These are phyloP conservation scores for Myotis findleyi DNA, from an alignment of 2,797 vertebrate genomes.

Conservation along the genomic window DNA sequence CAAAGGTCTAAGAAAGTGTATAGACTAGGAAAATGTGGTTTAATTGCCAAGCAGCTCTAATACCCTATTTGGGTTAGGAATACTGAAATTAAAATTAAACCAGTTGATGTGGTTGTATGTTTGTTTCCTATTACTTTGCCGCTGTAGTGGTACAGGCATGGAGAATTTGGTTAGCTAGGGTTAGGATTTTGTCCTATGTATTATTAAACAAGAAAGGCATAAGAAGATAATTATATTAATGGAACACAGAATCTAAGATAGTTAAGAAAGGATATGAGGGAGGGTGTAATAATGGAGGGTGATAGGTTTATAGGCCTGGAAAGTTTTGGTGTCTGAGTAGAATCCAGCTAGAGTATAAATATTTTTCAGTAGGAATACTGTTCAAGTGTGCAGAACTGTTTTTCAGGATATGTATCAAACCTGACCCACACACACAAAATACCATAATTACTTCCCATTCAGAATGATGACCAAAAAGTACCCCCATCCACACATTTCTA, in stretches of 20 bases:
- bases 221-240: background rate
- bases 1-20: background rate
- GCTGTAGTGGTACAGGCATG: background rate
- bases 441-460: background rate
- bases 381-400: background rate
- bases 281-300: background rate
- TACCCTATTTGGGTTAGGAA: background rate
- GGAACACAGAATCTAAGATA: background rate
- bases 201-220: background rate
- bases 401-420: background rate
- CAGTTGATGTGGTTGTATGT: background rate
- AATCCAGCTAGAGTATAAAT: background rate
- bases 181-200: constrained; percentile 4
- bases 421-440: background rate
- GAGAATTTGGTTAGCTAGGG: background rate
- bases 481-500: background rate
- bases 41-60: background rate
- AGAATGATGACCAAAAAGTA: background rate
- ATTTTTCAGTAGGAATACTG: background rate
- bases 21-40: background rate
- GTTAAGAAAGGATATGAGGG: background rate
- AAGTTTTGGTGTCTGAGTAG: background rate
- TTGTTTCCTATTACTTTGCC: background rate
- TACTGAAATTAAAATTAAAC: constrained; percentile 30
- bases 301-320: background rate